Conservation (phyloP, 2,888 invertebrate species). For the Gymnosoma rotundatum region DNA sequence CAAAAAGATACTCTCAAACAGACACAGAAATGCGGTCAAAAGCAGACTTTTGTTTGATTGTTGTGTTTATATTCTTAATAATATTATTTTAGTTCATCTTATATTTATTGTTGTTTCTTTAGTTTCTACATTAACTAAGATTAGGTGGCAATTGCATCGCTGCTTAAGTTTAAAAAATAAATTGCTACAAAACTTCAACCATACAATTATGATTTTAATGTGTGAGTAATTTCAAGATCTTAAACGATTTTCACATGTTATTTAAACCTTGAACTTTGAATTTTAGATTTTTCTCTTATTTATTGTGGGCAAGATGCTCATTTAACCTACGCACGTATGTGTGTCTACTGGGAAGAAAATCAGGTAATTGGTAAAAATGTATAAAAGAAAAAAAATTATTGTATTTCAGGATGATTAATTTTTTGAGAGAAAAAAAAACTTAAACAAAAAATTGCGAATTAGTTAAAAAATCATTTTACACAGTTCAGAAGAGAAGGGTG, state of each 20-base stretch:
- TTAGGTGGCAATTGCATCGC: slow-evolving; percentile 43
- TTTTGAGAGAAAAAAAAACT: too few species aligned
- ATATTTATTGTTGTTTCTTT: neutral
- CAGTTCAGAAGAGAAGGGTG: too few species aligned
- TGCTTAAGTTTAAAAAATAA: slow-evolving; percentile 42
- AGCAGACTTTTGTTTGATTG: slow-evolving; percentile 9
- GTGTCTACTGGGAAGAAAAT: neutral
- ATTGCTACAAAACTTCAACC: slow-evolving; percentile 45
- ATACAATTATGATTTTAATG: neutral
- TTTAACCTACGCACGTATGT: slow-evolving; percentile 41
- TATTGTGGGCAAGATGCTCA: neutral
- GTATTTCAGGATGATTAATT: too few species aligned
- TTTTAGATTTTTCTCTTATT: slow-evolving; percentile 4
- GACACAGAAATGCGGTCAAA: neutral
- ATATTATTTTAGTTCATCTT: neutral
- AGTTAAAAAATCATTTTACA: too few species aligned
- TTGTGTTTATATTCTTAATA: slow-evolving; percentile 6
- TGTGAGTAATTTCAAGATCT: slow-evolving; percentile 25
- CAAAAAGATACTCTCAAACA: neutral
- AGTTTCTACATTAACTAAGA: slow-evolving; percentile 21
- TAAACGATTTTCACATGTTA: slow-evolving; percentile 55
- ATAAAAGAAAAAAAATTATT: too few species aligned
- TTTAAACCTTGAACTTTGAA: slow-evolving; percentile 63
- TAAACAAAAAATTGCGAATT: too few species aligned
- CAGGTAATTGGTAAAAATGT: neutral